Percentiles rank a stretch among this genome's conserved stretches.
phyloP scores from a whole-genome alignment of 2,888 invertebrate species.

The Tolmerus cingulatus region DNA sequence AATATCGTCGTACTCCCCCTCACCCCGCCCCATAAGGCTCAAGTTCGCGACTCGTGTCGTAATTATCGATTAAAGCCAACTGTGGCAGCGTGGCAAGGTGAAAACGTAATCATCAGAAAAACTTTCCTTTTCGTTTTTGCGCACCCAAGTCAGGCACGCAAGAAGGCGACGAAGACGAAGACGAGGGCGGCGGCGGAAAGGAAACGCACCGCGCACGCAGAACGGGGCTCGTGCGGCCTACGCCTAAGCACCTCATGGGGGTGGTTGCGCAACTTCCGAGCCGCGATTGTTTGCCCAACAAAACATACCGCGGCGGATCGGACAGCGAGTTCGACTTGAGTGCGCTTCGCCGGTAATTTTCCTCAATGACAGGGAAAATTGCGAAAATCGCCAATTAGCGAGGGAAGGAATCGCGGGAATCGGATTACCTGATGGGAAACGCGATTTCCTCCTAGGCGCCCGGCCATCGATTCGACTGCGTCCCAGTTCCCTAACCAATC shows the following conservation, averaged over 20 bases:
- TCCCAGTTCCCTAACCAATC: background rate
- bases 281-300: background rate
- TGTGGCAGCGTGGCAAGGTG: background rate
- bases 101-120: background rate
- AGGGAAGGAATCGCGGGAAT: background rate
- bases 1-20: background rate
- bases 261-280: conserved; percentile 5
- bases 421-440: background rate
- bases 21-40: background rate
- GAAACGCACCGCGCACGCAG: background rate
- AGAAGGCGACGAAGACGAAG: background rate
- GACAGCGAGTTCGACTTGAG: background rate
- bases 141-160: conserved; percentile 10
- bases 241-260: background rate
- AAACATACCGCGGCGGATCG: background rate
- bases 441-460: background rate
- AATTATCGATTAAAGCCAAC: conserved; percentile 3
- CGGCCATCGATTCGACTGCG: background rate
- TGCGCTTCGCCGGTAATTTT: background rate
- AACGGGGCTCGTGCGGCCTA: background rate
- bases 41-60: background rate
- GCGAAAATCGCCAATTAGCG: conserved; percentile 8
- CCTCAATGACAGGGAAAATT: conserved; percentile 4
- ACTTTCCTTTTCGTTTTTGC: conserved; percentile 21
- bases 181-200: background rate